Percentiles rank a stretch among this genome's conserved stretches.
Evolutionary conservation across 2,113 vertebrate genomes (phyloP).

Genomic region (Panthera leo): DNA sequence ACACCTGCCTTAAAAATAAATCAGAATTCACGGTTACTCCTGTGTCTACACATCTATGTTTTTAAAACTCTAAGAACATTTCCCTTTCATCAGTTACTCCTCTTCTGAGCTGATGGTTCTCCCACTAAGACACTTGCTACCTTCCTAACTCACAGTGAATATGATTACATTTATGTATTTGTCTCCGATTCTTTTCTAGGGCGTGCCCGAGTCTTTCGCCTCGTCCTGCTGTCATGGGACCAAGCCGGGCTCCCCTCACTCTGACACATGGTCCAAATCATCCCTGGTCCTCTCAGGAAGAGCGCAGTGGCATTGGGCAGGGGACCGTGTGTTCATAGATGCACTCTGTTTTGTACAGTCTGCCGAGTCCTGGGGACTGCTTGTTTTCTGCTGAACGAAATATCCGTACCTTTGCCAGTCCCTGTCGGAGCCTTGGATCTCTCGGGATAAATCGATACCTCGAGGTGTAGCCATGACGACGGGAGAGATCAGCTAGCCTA

Average conservation of each 20-base stretch:
- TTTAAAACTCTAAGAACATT: background rate
- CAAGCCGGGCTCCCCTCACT: background rate
- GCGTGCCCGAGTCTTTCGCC: background rate
- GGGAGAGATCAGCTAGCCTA: slow-evolving; percentile 72
- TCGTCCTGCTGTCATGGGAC: too few relatives aligned
- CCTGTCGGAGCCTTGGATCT: slow-evolving; percentile 75
- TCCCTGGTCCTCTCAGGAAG: slow-evolving; percentile 38
- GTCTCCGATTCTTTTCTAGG: background rate
- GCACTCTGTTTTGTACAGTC: background rate
- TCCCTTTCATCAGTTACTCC: background rate
- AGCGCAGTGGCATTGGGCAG: background rate
- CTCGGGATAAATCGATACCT: slow-evolving; percentile 80
- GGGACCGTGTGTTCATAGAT: background rate
- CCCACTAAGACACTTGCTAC: too few relatives aligned
- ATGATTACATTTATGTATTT: background rate
- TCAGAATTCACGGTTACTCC: background rate
- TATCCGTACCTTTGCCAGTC: slow-evolving; percentile 65
- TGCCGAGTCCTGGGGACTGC: slow-evolving; percentile 31
- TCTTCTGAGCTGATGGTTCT: background rate
- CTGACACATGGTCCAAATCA: background rate
- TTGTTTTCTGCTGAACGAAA: slow-evolving; percentile 76
- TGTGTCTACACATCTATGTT: background rate
- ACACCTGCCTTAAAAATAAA: background rate
- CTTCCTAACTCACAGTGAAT: background rate
- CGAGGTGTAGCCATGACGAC: slow-evolving; percentile 83